Conservation (phyloP, 92 coral and sea anemone genomes). For the Porites evermanni region DNA sequence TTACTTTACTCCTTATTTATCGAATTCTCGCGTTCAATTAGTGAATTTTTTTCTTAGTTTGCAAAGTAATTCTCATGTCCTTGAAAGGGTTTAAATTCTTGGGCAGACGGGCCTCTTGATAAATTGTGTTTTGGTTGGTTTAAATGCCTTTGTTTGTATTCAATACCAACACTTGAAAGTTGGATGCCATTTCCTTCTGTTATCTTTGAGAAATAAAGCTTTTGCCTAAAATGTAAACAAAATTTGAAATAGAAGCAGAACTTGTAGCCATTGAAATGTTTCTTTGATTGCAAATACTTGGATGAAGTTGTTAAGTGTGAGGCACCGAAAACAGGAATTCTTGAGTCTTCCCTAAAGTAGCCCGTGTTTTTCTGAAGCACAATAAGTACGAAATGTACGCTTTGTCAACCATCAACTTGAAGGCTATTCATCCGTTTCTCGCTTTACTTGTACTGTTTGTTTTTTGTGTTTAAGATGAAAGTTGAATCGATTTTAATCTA, state of each 20-base stretch:
- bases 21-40: background rate
- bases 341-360: no score
- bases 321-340: no score
- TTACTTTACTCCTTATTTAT: background rate
- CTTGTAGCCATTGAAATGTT: no score
- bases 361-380: no score
- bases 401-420: no score
- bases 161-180: background rate
- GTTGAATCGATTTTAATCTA: no score
- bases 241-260: no score
- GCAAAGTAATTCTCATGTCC: background rate
- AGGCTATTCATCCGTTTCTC: no score
- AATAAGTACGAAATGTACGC: no score
- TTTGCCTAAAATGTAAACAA: no score
- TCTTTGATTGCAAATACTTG: no score
- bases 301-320: no score
- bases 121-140: constrained; percentile 8
- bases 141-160: background rate
- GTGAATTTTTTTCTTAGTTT: background rate
- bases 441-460: background rate
- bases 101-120: background rate
- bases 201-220: background rate
- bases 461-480: background rate
- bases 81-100: background rate
- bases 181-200: background rate